These are phyloP conservation scores for Myotis planiceps DNA, from an alignment of 2,797 vertebrate genomes.

Conservation along the genomic window DNA sequence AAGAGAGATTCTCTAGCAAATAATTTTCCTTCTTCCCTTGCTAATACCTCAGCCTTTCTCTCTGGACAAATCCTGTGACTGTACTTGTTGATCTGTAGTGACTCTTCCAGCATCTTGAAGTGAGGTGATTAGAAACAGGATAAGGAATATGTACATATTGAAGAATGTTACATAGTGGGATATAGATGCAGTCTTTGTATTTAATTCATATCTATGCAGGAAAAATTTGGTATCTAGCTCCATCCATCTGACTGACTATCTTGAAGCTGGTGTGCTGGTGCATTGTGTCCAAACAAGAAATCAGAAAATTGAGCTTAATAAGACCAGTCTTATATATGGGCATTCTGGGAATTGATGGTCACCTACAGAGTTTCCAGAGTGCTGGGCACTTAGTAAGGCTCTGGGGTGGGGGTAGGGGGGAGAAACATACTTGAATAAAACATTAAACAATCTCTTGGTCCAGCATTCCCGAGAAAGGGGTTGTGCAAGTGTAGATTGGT, in stretches of 20 bases:
- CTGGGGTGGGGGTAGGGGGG: fast-evolving
- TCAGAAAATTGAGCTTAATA: neutral
- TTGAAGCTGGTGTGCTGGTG: neutral
- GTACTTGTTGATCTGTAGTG: neutral
- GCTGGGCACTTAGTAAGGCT: neutral
- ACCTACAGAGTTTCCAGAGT: neutral
- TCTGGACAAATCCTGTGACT: neutral
- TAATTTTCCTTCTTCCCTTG: neutral
- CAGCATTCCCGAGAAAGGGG: neutral
- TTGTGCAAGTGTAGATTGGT: neutral
- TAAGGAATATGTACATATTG: neutral
- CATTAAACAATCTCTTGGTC: neutral
- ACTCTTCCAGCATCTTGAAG: neutral
- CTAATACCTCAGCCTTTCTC: neutral
- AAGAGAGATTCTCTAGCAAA: conserved; percentile 5
- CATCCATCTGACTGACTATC: neutral
- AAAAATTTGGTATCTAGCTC: neutral
- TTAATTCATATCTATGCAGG: neutral
- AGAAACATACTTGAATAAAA: neutral
- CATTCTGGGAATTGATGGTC: neutral
- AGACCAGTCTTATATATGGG: neutral
- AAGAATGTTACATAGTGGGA: neutral
- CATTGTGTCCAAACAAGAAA: neutral
- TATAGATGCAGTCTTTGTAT: neutral
- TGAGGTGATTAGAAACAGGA: neutral